Conservation (phyloP, 2,888 invertebrate genomes). For the Cynaeus angustus region DNA sequence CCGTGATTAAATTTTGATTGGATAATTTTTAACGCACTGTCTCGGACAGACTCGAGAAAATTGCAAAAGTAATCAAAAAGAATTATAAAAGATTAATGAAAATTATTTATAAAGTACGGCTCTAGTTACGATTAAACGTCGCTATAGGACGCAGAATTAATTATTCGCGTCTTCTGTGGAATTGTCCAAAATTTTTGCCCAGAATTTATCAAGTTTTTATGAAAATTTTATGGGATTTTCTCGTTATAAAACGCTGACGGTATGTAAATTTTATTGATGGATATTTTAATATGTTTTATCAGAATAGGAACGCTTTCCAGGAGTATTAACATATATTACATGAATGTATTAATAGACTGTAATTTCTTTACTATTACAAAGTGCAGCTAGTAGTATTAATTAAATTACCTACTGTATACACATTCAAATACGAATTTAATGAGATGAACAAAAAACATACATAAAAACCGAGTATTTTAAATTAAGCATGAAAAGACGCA, state of each 20-base stretch:
- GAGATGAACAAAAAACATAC: neutral
- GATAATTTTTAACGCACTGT: slow-evolving; percentile 55
- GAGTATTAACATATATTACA: no score
- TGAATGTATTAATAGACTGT: neutral
- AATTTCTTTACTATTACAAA: neutral
- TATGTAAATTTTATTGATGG: no score
- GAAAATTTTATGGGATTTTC: no score
- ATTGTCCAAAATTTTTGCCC: no score
- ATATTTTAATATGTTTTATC: neutral
- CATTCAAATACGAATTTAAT: neutral
- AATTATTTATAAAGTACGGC: slow-evolving; percentile 49
- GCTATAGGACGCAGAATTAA: slow-evolving; percentile 8
- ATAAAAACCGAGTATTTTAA: neutral
- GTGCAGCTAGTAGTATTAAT: neutral
- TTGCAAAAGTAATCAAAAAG: slow-evolving; percentile 54
- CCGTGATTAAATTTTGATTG: slow-evolving; percentile 55
- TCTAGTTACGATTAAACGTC: slow-evolving; percentile 32
- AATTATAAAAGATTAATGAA: slow-evolving; percentile 55
- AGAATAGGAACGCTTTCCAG: neutral
- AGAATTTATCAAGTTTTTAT: no score
- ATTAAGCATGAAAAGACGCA: neutral
- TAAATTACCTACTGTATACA: neutral
- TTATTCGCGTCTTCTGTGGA: neutral
- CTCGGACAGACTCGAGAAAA: slow-evolving; percentile 51
- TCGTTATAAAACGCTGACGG: no score